Conservation (phyloP, 1,140 invertebrate species). For the Zaprionus taronus region DNA sequence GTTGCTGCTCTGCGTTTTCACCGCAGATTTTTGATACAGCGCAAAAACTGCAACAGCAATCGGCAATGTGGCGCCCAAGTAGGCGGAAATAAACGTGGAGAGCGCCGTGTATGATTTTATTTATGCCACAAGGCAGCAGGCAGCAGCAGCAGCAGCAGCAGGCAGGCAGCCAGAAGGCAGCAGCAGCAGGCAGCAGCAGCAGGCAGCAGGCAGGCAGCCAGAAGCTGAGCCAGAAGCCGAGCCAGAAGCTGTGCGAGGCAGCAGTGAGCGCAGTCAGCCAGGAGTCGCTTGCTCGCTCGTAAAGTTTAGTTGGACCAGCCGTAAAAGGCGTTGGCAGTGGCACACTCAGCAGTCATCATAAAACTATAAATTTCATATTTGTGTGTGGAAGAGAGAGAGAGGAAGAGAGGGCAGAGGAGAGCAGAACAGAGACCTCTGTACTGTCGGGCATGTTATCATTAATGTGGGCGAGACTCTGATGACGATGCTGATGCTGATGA, state of each 20-base stretch:
- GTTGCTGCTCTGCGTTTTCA: constrained; percentile 9
- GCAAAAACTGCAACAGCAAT: constrained; percentile 66
- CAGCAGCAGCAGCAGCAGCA: too few species aligned
- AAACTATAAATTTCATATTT: constrained; percentile 84
- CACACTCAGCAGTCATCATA: constrained; percentile 83
- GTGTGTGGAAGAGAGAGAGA: constrained; percentile 13
- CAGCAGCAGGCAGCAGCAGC: constrained; percentile 3
- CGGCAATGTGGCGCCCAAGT: constrained; percentile 76
- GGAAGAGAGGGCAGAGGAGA: neutral
- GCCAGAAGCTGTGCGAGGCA: neutral
- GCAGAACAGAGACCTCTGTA: constrained; percentile 11
- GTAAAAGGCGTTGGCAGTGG: constrained; percentile 80
- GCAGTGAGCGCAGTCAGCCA: constrained; percentile 7
- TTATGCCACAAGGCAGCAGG: constrained; percentile 66
- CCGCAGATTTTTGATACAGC: constrained; percentile 62
- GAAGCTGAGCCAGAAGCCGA: constrained; percentile 5
- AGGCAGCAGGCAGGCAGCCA: neutral
- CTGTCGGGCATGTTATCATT: constrained; percentile 71
- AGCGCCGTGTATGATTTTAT: constrained; percentile 75
- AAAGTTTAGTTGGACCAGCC: constrained; percentile 80
- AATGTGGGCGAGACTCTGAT: constrained; percentile 72
- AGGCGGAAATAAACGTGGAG: constrained; percentile 75
- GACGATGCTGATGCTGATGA: constrained; percentile 42
- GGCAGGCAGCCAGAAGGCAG: constrained; percentile 1
- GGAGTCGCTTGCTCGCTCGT: constrained; percentile 58